phyloP scores from a whole-genome alignment of 2,888 invertebrate genomes.

The Timema cristinae region DNA sequence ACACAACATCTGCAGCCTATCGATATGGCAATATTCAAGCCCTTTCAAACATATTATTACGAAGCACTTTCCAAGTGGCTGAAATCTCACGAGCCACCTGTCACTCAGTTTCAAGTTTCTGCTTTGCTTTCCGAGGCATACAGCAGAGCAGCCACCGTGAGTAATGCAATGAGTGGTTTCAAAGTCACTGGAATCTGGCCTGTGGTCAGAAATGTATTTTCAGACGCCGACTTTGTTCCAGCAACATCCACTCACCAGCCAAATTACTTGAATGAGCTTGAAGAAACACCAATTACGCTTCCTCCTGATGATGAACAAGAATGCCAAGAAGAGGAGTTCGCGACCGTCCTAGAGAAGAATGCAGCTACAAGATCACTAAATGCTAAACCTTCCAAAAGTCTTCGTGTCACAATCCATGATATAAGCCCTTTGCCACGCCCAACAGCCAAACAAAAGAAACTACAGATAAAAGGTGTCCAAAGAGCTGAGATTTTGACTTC shows the following conservation, averaged over 20 bases:
- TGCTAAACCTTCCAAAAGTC: neutral
- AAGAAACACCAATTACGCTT: no score
- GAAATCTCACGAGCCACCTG: neutral
- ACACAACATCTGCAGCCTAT: slow-evolving; percentile 13
- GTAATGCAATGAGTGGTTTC: slow-evolving; percentile 9
- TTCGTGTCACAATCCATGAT: neutral
- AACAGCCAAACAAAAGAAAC: neutral
- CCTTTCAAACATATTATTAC: slow-evolving; percentile 13
- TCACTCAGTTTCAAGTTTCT: slow-evolving; percentile 11
- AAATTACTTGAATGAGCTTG: no score
- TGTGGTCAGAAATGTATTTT: neutral
- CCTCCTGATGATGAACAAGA: no score
- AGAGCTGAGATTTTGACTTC: neutral
- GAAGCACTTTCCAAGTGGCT: slow-evolving; percentile 14
- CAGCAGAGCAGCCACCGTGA: slow-evolving; percentile 2
- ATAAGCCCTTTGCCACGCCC: slow-evolving; percentile 6
- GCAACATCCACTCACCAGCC: neutral
- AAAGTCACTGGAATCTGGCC: slow-evolving; percentile 1
- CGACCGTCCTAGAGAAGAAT: no score
- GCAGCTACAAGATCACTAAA: no score
- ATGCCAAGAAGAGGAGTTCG: no score
- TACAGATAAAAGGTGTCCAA: neutral
- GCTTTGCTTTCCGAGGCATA: slow-evolving; percentile 12
- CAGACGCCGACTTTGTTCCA: neutral
- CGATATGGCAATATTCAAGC: slow-evolving; percentile 8